These are phyloP conservation scores for Lethenteron reissneri DNA, from an alignment of 2,113 vertebrate species.

Conservation along the genomic window DNA sequence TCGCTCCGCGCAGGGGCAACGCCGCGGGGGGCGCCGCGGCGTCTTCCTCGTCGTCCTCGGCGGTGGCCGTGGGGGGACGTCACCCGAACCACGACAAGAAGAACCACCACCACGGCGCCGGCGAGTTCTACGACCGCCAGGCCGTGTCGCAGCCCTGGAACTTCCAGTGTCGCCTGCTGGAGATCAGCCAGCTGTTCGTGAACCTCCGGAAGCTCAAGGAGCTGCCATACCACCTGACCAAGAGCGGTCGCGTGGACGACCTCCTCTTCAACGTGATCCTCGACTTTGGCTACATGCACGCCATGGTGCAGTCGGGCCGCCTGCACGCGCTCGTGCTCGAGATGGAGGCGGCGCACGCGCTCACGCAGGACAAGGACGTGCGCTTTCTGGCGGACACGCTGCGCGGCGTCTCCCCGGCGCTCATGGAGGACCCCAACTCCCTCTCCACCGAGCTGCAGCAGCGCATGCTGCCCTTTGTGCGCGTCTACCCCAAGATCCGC, in stretches of 20 bases:
- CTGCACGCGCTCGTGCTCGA: constrained; percentile 75
- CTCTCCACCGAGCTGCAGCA: constrained; percentile 87
- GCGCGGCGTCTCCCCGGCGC: constrained; percentile 59
- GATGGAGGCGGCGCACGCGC: constrained; percentile 73
- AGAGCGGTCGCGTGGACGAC: constrained; percentile 68
- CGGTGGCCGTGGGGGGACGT: constrained; percentile 30
- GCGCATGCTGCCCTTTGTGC: constrained; percentile 75
- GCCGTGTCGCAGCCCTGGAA: constrained; percentile 93
- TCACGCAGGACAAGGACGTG: constrained; percentile 74
- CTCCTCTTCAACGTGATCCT: constrained; percentile 83
- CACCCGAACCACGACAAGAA: constrained; percentile 52
- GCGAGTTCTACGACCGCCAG: constrained; percentile 70
- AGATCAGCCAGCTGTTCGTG: constrained; percentile 92
- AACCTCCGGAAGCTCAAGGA: constrained; percentile 97
- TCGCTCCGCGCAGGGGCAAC: no score
- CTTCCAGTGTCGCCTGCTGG: constrained; percentile 83
- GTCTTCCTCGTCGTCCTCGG: neutral
- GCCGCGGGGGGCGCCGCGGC: neutral
- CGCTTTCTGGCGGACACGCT: constrained; percentile 80
- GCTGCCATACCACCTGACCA: constrained; percentile 64
- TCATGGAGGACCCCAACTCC: constrained; percentile 59
- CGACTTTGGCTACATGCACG: constrained; percentile 98
- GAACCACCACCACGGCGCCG: constrained; percentile 32
- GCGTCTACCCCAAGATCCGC: constrained; percentile 76
- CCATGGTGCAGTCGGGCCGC: constrained; percentile 94